phyloP scores from a whole-genome alignment of 2,113 vertebrate genomes.

The Mustelus asterias region DNA sequence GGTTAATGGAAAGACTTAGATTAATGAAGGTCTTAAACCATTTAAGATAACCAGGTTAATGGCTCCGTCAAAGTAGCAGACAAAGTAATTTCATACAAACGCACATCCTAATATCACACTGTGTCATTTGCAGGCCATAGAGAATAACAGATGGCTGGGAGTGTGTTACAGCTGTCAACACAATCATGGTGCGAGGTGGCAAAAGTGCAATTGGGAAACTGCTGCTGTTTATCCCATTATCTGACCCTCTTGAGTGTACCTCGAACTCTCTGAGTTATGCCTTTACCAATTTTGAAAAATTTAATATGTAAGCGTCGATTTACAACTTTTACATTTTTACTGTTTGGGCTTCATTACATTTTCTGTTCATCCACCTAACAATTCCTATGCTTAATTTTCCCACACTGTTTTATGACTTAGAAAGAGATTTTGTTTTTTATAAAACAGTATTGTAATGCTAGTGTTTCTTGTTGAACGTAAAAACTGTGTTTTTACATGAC shows the following conservation, averaged over 20 bases:
- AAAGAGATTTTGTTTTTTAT: not conserved
- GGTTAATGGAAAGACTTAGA: not conserved
- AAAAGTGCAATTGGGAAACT: constrained; percentile 15
- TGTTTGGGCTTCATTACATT: not conserved
- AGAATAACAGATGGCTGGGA: constrained; percentile 33
- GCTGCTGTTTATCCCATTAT: constrained; percentile 18
- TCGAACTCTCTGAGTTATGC: not conserved
- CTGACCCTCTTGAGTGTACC: constrained; percentile 25
- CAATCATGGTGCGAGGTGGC: constrained; percentile 8
- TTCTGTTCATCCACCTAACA: not conserved
- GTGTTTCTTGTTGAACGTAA: not conserved
- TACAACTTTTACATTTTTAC: constrained; percentile 11
- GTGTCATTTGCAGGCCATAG: constrained; percentile 34
- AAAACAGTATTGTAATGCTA: not conserved
- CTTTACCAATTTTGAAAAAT: not conserved
- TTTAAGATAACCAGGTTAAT: constrained; percentile 8
- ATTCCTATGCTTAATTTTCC: not conserved
- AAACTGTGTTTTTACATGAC: not conserved
- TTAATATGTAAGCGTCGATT: not conserved
- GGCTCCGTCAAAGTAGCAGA: constrained; percentile 3
- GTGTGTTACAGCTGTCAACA: constrained; percentile 24
- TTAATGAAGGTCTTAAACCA: not conserved
- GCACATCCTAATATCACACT: constrained; percentile 30
- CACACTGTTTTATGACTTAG: not conserved
- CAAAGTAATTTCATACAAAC: constrained; percentile 17